Evolutionary conservation across 92 coral and sea anemone genomes (phyloP).

Genomic region (Paragorgia papillata): DNA sequence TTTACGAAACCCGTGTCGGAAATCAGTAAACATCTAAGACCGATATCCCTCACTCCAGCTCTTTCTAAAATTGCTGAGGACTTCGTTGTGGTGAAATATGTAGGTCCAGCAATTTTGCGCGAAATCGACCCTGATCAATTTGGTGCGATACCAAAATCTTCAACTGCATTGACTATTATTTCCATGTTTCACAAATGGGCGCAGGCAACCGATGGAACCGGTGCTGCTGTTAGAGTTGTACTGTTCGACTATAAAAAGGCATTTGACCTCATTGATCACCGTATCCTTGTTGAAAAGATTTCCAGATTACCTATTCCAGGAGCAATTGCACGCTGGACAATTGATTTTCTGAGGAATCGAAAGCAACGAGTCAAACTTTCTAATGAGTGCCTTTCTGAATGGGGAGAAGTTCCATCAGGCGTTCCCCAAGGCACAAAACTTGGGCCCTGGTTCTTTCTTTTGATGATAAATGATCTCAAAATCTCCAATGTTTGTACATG

Average conservation of each 20-base stretch:
- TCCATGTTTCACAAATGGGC: constrained; percentile 7
- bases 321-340: constrained; percentile 15
- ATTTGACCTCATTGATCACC: constrained; percentile 15
- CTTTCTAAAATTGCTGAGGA: too few species aligned
- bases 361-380: constrained; percentile 14
- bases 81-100: background rate
- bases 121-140: too few species aligned
- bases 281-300: background rate
- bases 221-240: background rate
- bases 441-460: constrained; percentile 22
- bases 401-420: constrained; percentile 10
- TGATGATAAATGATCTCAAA: constrained; percentile 26
- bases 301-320: background rate
- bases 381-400: background rate
- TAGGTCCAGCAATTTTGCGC: background rate
- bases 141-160: constrained; percentile 8
- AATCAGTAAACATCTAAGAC: too few species aligned
- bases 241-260: constrained; percentile 23
- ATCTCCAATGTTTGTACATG: background rate
- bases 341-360: background rate
- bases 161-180: background rate
- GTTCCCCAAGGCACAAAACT: constrained; percentile 30
- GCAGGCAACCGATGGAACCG: constrained; percentile 13
- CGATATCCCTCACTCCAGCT: too few species aligned
- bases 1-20: too few species aligned